Conservation (phyloP, 2,888 invertebrate genomes). For the Apeira syringaria region DNA sequence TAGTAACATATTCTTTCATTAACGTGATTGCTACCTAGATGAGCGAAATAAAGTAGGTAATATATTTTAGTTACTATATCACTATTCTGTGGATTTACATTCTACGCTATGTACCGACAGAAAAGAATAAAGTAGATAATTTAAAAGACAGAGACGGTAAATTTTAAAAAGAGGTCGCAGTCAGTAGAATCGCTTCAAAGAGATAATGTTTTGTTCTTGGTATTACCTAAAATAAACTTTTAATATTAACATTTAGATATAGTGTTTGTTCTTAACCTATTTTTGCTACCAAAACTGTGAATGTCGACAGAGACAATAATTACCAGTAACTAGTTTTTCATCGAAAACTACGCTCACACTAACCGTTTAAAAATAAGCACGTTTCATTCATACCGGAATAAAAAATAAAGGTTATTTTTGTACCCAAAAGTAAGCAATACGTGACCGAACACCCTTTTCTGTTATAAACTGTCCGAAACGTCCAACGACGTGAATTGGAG, state of each 20-base stretch:
- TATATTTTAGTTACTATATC: too few species aligned
- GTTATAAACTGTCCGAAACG: slow-evolving; percentile 15
- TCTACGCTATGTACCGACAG: too few species aligned
- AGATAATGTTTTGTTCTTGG: too few species aligned
- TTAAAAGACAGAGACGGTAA: too few species aligned
- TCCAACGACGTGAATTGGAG: slow-evolving; percentile 1
- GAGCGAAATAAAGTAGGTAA: too few species aligned
- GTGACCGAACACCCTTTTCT: slow-evolving; percentile 30
- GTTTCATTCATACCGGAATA: slow-evolving; percentile 24
- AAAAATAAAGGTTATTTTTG: slow-evolving; percentile 31
- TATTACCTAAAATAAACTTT: too few species aligned
- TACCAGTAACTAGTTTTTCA: slow-evolving; percentile 6
- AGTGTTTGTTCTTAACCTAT: neutral
- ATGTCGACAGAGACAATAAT: slow-evolving; percentile 4
- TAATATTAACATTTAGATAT: neutral
- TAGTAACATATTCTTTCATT: too few species aligned
- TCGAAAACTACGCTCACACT: slow-evolving; percentile 13
- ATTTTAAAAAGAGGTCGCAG: too few species aligned
- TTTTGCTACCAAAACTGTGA: neutral
- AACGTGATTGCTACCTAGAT: too few species aligned
- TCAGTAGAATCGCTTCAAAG: too few species aligned
- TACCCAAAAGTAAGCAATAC: slow-evolving; percentile 29
- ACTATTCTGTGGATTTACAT: too few species aligned
- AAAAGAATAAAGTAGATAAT: too few species aligned
- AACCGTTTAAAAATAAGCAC: slow-evolving; percentile 27